phyloP scores from a whole-genome alignment of 2,797 vertebrate genomes.

The Rhabdophis nuchalis region DNA sequence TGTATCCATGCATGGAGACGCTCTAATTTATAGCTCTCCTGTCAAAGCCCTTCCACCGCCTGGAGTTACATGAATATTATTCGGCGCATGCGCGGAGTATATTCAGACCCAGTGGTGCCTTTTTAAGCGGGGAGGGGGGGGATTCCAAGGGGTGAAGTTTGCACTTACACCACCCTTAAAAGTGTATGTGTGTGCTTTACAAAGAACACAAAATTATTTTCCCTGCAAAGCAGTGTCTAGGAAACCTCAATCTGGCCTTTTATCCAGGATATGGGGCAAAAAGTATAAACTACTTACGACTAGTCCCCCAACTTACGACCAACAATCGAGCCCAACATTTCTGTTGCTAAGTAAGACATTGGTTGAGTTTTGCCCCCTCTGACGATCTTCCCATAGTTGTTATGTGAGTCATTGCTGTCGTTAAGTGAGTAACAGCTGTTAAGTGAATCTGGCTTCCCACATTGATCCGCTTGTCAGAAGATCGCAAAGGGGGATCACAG shows the following conservation, averaged over 20 bases:
- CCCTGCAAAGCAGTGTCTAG: not conserved
- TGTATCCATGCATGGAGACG: not conserved
- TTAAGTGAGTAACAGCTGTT: not conserved
- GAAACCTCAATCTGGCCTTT: not conserved
- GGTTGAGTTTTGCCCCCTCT: too few relatives aligned
- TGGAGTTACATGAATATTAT: not conserved
- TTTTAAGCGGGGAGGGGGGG: not conserved
- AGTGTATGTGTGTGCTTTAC: too few relatives aligned
- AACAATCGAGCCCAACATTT: too few relatives aligned
- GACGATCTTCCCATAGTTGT: not conserved
- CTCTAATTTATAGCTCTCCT: not conserved
- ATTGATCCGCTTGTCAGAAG: not conserved
- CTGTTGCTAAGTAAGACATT: too few relatives aligned
- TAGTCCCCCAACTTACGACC: too few relatives aligned
- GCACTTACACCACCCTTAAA: not conserved
- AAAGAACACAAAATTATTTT: not conserved
- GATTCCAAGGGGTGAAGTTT: not conserved
- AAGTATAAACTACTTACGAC: not conserved
- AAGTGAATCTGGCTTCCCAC: not conserved
- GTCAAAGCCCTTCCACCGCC: not conserved
- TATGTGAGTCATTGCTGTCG: not conserved
- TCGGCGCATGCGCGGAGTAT: not conserved
- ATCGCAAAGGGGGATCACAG: not conserved
- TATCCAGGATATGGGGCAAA: too few relatives aligned
- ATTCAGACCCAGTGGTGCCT: not conserved